A percentile compares a stretch with the other conserved stretches of the same genome.
phyloP scores from a whole-genome alignment of 2,797 vertebrate species.

The Pristis pectinata region DNA sequence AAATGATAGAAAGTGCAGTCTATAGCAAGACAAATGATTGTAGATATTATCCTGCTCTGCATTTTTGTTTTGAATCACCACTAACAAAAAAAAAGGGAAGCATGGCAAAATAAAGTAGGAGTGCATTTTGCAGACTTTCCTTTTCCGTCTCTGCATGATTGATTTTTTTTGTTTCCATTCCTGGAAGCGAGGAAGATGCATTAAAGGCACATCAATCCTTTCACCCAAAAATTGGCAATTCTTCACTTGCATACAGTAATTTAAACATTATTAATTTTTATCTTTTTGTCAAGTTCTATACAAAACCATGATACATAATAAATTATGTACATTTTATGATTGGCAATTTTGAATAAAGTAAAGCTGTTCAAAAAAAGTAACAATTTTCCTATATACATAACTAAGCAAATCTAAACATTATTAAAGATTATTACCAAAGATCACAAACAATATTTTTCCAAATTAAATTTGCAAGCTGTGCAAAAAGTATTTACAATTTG shows the following conservation, averaged over 20 bases:
- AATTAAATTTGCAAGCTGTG: background rate
- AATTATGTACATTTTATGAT: background rate
- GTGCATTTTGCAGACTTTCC: background rate
- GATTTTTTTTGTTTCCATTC: background rate
- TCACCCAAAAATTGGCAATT: background rate
- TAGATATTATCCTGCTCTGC: background rate
- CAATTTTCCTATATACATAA: background rate
- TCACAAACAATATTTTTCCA: background rate
- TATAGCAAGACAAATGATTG: background rate
- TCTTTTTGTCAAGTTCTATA: background rate
- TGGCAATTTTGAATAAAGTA: background rate
- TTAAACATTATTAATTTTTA: background rate
- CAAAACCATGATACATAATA: constrained; percentile 3
- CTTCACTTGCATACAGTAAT: background rate
- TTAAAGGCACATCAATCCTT: background rate
- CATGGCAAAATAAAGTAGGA: background rate
- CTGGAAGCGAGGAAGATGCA: too few species aligned
- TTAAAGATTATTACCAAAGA: background rate
- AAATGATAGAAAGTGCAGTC: background rate
- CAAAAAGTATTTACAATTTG: constrained; percentile 8
- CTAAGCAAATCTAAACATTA: background rate
- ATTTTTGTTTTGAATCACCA: background rate
- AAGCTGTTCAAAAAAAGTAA: background rate
- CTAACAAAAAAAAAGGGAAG: background rate
- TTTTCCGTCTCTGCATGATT: background rate